phyloP scores from a whole-genome alignment of 2,113 vertebrate species.

The Vidua chalybeata region DNA sequence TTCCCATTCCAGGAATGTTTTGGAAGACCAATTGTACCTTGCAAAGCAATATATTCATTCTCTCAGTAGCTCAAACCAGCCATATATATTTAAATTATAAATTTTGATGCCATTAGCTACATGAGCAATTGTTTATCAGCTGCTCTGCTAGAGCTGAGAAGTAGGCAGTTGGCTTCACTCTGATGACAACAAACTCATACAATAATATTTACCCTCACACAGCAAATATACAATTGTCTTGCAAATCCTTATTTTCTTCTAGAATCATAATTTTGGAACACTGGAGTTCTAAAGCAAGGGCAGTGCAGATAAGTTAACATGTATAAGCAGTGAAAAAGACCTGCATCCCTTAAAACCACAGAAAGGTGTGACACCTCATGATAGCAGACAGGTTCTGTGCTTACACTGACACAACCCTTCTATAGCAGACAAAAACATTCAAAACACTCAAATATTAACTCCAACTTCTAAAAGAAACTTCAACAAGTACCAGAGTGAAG shows the following conservation, averaged over 20 bases:
- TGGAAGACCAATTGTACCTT: slow-evolving; percentile 70
- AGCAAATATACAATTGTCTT: neutral
- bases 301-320: neutral
- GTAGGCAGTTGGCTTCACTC: neutral
- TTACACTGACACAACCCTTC: neutral
- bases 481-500: neutral
- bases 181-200: neutral
- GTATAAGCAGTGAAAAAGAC: neutral
- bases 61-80: slow-evolving; percentile 18
- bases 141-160: neutral
- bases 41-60: slow-evolving; percentile 45
- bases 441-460: neutral
- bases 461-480: neutral
- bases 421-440: neutral
- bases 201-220: neutral
- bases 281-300: neutral
- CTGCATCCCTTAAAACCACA: neutral
- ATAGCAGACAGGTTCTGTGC: neutral
- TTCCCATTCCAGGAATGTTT: slow-evolving; percentile 26
- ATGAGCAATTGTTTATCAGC: slow-evolving; percentile 10
- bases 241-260: neutral
- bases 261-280: neutral
- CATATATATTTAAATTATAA: slow-evolving; percentile 4
- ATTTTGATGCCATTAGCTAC: slow-evolving; percentile 4
- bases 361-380: neutral